A percentile compares a stretch with the other conserved stretches of the same genome.
Conservation (phyloP, 1,140 invertebrate genomes). For the Drosophila pallidifrons region DNA sequence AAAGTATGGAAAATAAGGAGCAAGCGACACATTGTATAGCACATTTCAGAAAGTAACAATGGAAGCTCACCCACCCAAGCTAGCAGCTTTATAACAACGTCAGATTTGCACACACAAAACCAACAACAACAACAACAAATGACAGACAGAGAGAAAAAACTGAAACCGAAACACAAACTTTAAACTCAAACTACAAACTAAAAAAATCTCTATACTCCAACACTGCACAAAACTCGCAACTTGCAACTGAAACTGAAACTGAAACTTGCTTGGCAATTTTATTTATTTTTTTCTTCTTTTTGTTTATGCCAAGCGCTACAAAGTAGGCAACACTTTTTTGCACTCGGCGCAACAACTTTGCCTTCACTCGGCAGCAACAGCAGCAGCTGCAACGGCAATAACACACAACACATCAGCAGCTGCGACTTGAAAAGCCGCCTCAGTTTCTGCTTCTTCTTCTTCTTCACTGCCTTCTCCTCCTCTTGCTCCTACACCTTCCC, state of each 20-base stretch:
- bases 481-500: no score
- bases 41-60: slow-evolving; percentile 18
- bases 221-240: not conserved
- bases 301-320: slow-evolving; percentile 28
- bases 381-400: not conserved
- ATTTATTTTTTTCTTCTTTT: not conserved
- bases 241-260: not conserved
- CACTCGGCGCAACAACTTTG: slow-evolving; percentile 8
- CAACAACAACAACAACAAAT: not conserved
- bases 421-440: no score
- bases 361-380: not conserved
- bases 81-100: slow-evolving; percentile 42
- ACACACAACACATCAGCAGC: no score
- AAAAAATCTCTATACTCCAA: no score
- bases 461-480: no score
- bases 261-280: not conserved
- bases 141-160: not conserved
- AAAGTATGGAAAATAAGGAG: no score
- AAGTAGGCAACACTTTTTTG: slow-evolving; percentile 42
- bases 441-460: no score
- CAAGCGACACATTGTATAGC: slow-evolving; percentile 17
- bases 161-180: not conserved
- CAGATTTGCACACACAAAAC: slow-evolving; percentile 36
- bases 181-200: not conserved
- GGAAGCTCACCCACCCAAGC: not conserved